Evolutionary conservation across 2,888 invertebrate genomes (phyloP), one percentile per base, ranked within the genome.

Genomic region (Aradus depressus): DNA sequence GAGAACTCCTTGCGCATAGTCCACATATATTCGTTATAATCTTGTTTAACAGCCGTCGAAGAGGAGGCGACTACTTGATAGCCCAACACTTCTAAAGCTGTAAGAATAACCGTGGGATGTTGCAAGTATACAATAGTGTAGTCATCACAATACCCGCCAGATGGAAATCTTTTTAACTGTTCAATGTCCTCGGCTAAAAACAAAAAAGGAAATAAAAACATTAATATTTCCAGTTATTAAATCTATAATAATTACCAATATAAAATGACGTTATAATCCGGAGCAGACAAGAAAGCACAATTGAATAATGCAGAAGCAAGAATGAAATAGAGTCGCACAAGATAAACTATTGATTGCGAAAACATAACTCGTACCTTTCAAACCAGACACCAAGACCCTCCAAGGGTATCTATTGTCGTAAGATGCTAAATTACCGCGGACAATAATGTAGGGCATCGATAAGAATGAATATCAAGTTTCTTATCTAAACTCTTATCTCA

Each of bases 21-120:
- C 89, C 89, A 89, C 84, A 88, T 87, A 63, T 88, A 88, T 66
- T 89, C 88, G 74, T 86, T 86, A 66, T 86, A 85, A 66, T 87
- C 86, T 69, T 86, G 86, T 67, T 86, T 86, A 21, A 87, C 84
- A 56, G 84, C 81, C 47, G 86, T 85, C 50, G 85, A 85, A 56
- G 87, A 86, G 14, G 87, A 87, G 51, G 88, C 86, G 44, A 89
- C 86, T 50, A 89, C 87, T 70, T 84, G 84, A 69, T 88, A 90
- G 44, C 88, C 88, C 60, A 90, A 74, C 53, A 88, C 86, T 75
- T 90, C 89, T 61, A 89, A 72, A 54, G 88, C 89, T 59, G 85
- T 85, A 61, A 89, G 73, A 64, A 89, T 84, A 56, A 86, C 85
- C 70, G 86, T 87, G 62, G 87, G 87, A 75, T 88, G 87, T 70